phyloP scores from a whole-genome alignment of 2,797 vertebrate species.

The Tachyglossus aculeatus region DNA sequence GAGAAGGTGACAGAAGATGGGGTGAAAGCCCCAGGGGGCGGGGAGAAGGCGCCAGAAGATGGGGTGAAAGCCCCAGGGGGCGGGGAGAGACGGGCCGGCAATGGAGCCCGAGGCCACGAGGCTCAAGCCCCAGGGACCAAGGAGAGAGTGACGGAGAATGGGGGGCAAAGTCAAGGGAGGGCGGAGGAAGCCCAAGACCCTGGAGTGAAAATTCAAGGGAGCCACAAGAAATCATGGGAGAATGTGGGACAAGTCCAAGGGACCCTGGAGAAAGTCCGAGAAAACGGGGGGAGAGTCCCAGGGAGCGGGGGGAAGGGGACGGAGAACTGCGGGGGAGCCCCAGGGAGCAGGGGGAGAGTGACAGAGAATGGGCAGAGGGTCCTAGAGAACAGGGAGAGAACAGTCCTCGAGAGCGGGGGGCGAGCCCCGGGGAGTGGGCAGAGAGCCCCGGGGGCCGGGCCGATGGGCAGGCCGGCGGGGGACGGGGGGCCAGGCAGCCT shows the following conservation, averaged over 20 bases:
- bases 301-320: conserved; percentile 71
- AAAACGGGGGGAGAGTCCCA: conserved; percentile 73
- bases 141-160: conserved; percentile 47
- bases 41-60: conserved; percentile 43
- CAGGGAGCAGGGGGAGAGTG: conserved; percentile 64
- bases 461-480: conserved; percentile 62
- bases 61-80: conserved; percentile 41
- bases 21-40: conserved; percentile 36
- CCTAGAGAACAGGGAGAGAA: too few species aligned
- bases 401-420: conserved; percentile 68
- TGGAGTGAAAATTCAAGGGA: conserved; percentile 47
- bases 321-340: too few species aligned
- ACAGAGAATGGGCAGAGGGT: conserved; percentile 65
- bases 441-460: conserved; percentile 62
- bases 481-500: conserved; percentile 62
- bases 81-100: conserved; percentile 37
- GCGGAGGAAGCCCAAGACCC: conserved; percentile 53
- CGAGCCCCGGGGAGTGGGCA: conserved; percentile 68
- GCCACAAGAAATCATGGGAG: conserved; percentile 40
- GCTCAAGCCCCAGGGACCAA: conserved; percentile 35
- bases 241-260: conserved; percentile 63
- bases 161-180: conserved; percentile 49
- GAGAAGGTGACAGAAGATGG: conserved; percentile 45
- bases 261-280: conserved; percentile 42
- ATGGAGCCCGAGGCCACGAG: conserved; percentile 52